Evolutionary conservation across 2,888 invertebrate genomes (phyloP), one percentile per base, ranked within the genome.

Genomic region (Zaprionus lineosus): DNA sequence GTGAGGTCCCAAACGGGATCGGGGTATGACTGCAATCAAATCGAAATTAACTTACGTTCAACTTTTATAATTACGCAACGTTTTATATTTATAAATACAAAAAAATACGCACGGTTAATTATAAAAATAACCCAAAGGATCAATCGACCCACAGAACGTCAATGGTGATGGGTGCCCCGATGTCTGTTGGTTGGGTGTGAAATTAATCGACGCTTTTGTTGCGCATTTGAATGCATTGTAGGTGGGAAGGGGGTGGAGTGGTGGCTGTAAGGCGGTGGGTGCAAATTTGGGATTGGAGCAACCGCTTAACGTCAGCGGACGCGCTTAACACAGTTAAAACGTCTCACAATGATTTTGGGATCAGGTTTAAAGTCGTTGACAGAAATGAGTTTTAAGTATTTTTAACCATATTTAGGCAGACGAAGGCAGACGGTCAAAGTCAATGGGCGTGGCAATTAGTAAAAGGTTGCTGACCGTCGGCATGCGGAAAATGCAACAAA

Each of bases 381-480:
- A n/a, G n/a, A n/a, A n/a, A n/a, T n/a, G n/a, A n/a, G n/a, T n/a
- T n/a, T n/a, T 16, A n/a, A 3, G 14, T 63, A 69, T 69, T 74
- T 70, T 63, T 70, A 59, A 29, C 21, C 51, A 19, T 63, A 70
- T 52, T 64, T 59, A 65, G 50, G 52, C 52, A 34, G 8, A 8
- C 16, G 44, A 43, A 24, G 55, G 21, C 29, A 64, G 36, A 48
- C 60, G 76, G 76, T 64, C 65, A 70, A 60, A 74, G 51, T 61
- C 61, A 52, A 57, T 71, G 72, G 71, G 71, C 76, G 76, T 56
- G 70, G 52, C 47, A 21, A n/a, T 4, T 26, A 21, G 9, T 16
- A 11, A 56, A 75, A 71, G 71, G 72, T 72, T 37, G 73, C 68
- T 72, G 72, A 72, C 76, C 72, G 72, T 76, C 76, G 61, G 73